These are phyloP conservation scores for Colaptes auratus DNA, from an alignment of 2,113 vertebrate genomes.

Conservation along the genomic window DNA sequence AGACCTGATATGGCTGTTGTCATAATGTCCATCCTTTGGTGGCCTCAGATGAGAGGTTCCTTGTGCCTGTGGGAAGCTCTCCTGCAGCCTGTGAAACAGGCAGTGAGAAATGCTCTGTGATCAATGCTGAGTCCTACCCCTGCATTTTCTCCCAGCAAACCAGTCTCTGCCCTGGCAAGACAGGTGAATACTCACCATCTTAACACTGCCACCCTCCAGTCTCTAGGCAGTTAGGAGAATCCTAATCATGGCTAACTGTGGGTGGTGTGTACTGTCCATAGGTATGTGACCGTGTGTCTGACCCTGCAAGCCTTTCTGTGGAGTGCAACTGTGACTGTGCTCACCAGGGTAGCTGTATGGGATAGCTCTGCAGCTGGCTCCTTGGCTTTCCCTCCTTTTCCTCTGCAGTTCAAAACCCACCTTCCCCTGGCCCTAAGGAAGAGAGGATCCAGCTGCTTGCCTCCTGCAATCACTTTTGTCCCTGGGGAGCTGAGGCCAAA, in stretches of 20 bases:
- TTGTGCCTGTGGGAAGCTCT: fast-evolving
- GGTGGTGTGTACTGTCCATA: neutral
- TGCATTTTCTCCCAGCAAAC: neutral
- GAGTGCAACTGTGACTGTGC: neutral
- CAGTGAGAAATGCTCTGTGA: neutral
- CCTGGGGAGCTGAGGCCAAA: neutral
- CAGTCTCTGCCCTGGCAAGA: neutral
- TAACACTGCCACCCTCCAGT: neutral
- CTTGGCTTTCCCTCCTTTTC: neutral
- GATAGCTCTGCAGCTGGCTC: neutral
- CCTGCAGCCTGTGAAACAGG: neutral
- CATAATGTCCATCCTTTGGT: fast-evolving
- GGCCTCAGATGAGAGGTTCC: neutral
- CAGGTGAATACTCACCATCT: neutral
- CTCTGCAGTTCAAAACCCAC: neutral
- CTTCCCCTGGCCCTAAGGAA: neutral
- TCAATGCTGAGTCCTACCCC: fast-evolving
- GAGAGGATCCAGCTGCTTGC: neutral
- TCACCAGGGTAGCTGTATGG: neutral
- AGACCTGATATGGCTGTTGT: fast-evolving
- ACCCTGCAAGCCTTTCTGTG: neutral
- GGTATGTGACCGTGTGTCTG: fast-evolving
- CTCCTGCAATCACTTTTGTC: neutral
- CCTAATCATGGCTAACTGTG: neutral
- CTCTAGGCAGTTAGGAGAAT: neutral